Conservation (phyloP, 64 coral and sea anemone genomes). For the Montipora cactus region DNA sequence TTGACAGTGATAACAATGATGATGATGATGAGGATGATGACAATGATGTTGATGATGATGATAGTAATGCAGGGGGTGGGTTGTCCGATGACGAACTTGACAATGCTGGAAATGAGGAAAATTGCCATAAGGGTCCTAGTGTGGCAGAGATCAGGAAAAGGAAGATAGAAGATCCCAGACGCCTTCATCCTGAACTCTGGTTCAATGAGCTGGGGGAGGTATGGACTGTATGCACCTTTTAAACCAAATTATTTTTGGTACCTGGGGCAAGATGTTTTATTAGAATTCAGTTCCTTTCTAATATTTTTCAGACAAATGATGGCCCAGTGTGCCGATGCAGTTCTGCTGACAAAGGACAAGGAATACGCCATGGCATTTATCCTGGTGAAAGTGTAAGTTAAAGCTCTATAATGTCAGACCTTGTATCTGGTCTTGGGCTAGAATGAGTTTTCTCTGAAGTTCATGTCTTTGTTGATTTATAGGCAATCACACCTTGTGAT, state of each 20-base stretch:
- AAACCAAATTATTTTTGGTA: no score
- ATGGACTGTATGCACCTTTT: not conserved
- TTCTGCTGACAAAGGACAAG: slow-evolving; percentile 74
- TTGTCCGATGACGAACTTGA: slow-evolving; percentile 72
- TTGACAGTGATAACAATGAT: slow-evolving; percentile 30
- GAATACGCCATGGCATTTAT: slow-evolving; percentile 92
- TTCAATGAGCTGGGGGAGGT: slow-evolving; percentile 97
- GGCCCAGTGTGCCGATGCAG: slow-evolving; percentile 87
- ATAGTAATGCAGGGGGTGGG: slow-evolving; percentile 51
- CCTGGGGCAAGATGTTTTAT: no score
- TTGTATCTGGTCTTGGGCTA: not conserved
- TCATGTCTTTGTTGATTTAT: not conserved
- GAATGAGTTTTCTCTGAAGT: not conserved
- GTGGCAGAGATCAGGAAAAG: slow-evolving; percentile 57
- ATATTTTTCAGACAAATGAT: slow-evolving; percentile 78
- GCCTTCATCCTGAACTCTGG: slow-evolving; percentile 96
- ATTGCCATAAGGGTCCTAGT: slow-evolving; percentile 22
- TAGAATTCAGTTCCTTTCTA: no score
- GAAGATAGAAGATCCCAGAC: slow-evolving; percentile 71
- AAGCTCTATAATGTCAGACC: not conserved
- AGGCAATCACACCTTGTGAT: slow-evolving; percentile 71
- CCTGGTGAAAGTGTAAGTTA: slow-evolving; percentile 88
- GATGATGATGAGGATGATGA: slow-evolving; percentile 55
- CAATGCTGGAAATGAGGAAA: slow-evolving; percentile 23
- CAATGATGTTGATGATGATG: slow-evolving; percentile 38